A percentile compares a stretch with the other conserved stretches of the same genome.
Evolutionary conservation across 2,797 vertebrate species (phyloP).

Genomic region (Brotula barbata): DNA sequence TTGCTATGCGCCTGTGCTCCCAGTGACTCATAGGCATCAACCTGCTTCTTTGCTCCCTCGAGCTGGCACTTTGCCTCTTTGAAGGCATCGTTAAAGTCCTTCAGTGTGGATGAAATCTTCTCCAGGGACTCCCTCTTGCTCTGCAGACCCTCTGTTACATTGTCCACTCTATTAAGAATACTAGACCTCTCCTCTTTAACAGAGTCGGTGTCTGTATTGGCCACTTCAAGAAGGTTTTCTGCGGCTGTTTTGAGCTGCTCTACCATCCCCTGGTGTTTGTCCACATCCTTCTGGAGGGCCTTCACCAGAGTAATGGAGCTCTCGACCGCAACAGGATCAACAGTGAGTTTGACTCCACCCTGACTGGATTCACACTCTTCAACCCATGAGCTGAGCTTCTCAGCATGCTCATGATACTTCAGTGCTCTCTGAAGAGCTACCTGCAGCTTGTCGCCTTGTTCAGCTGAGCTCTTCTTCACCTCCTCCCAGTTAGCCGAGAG

Average conservation of each 20-base stretch:
- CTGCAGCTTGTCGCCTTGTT: slow-evolving; percentile 82
- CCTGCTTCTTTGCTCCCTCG: slow-evolving; percentile 84
- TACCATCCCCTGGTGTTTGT: slow-evolving; percentile 88
- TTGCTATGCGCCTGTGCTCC: slow-evolving; percentile 89
- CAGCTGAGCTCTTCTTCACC: slow-evolving; percentile 82
- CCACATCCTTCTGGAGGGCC: slow-evolving; percentile 90
- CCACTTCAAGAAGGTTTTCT: slow-evolving; percentile 84
- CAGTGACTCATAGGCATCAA: slow-evolving; percentile 82
- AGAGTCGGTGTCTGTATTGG: slow-evolving; percentile 83
- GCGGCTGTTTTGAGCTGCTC: slow-evolving; percentile 86
- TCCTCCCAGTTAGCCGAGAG: slow-evolving; percentile 89
- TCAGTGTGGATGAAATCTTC: slow-evolving; percentile 86
- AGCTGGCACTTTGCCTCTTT: slow-evolving; percentile 86
- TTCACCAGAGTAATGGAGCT: slow-evolving; percentile 83
- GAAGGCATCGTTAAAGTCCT: slow-evolving; percentile 88
- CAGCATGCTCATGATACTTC: slow-evolving; percentile 85
- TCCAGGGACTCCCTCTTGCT: slow-evolving; percentile 87
- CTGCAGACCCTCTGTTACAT: slow-evolving; percentile 83
- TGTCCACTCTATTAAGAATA: slow-evolving; percentile 82
- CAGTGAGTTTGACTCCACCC: slow-evolving; percentile 76
- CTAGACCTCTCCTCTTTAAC: slow-evolving; percentile 81
- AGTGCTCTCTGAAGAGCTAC: slow-evolving; percentile 84
- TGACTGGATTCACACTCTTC: slow-evolving; percentile 83
- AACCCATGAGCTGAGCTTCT: slow-evolving; percentile 86
- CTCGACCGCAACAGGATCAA: slow-evolving; percentile 82